A percentile compares a stretch with the other conserved stretches of the same genome.
Evolutionary conservation across 2,888 invertebrate genomes (phyloP).

Genomic region (Pantelozetes paolii): DNA sequence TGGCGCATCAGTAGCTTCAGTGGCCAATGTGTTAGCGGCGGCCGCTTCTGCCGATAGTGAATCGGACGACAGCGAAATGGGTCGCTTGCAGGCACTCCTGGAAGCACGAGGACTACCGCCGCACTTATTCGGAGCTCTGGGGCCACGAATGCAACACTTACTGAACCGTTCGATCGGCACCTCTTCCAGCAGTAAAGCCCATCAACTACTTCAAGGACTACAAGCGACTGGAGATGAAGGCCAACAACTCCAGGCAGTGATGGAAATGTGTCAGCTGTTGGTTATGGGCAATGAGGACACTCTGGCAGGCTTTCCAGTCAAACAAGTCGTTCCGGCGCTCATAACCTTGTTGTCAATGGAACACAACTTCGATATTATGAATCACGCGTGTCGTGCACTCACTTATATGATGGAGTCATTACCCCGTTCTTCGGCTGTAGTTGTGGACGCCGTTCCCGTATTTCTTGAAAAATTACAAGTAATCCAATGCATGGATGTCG

Average conservation of each 20-base stretch:
- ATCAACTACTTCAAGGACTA: constrained; percentile 82
- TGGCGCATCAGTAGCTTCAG: constrained; percentile 13
- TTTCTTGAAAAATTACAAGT: constrained; percentile 94
- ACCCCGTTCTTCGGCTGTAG: constrained; percentile 90
- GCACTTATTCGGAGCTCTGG: constrained; percentile 89
- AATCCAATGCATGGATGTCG: constrained; percentile 99
- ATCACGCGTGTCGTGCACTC: constrained; percentile 94
- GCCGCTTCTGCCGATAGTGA: constrained; percentile 54
- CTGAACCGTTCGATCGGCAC: constrained; percentile 90
- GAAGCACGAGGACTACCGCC: constrained; percentile 95
- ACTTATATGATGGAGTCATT: constrained; percentile 99
- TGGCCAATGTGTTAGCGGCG: constrained; percentile 19
- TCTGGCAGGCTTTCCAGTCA: constrained; percentile 93
- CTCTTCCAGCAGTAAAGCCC: constrained; percentile 77
- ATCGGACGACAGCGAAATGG: constrained; percentile 91
- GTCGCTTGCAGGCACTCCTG: constrained; percentile 84
- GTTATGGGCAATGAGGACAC: constrained; percentile 99
- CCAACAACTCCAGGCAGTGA: constrained; percentile 90
- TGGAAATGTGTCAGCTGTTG: constrained; percentile 96
- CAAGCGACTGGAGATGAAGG: constrained; percentile 92
- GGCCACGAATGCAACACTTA: constrained; percentile 92
- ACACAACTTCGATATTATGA: constrained; percentile 99
- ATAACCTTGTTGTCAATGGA: constrained; percentile 89
- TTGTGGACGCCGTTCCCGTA: constrained; percentile 93
- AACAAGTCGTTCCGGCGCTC: constrained; percentile 93